phyloP scores from a whole-genome alignment of 2,797 vertebrate genomes.

The Siniperca undulata region DNA sequence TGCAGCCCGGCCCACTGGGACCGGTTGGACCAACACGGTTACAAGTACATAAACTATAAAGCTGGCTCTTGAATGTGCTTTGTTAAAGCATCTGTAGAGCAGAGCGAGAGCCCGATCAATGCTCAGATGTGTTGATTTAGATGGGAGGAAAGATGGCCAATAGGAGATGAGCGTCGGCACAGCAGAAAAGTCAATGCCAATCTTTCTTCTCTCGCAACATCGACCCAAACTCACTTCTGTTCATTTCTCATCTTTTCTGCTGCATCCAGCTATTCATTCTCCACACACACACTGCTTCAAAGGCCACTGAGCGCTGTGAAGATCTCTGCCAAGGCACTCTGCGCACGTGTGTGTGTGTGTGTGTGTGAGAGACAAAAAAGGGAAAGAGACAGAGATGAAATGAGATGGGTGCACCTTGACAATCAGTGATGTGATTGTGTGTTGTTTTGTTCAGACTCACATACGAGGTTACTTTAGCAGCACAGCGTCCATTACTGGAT shows the following conservation, averaged over 20 bases:
- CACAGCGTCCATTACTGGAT: background rate
- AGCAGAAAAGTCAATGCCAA: conserved; percentile 74
- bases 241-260: conserved; percentile 48
- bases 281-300: conserved; percentile 24
- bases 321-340: background rate
- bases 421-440: background rate
- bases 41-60: conserved; percentile 46
- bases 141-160: conserved; percentile 61
- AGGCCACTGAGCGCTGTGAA: conserved; percentile 28
- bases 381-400: background rate
- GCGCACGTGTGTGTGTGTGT: conserved; percentile 10
- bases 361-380: background rate
- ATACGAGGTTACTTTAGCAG: background rate
- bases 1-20: conserved; percentile 11
- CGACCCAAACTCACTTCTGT: conserved; percentile 61
- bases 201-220: conserved; percentile 60
- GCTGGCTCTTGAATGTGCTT: conserved; percentile 51
- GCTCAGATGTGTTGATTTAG: conserved; percentile 69
- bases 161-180: conserved; percentile 55
- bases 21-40: conserved; percentile 43
- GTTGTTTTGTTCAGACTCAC: background rate
- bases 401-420: conserved; percentile 33
- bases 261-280: conserved; percentile 36
- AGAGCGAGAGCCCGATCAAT: conserved; percentile 55
- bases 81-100: conserved; percentile 58